These are phyloP conservation scores for Neocloeon triangulifer DNA, from an alignment of 1,140 invertebrate species.

Conservation along the genomic window DNA sequence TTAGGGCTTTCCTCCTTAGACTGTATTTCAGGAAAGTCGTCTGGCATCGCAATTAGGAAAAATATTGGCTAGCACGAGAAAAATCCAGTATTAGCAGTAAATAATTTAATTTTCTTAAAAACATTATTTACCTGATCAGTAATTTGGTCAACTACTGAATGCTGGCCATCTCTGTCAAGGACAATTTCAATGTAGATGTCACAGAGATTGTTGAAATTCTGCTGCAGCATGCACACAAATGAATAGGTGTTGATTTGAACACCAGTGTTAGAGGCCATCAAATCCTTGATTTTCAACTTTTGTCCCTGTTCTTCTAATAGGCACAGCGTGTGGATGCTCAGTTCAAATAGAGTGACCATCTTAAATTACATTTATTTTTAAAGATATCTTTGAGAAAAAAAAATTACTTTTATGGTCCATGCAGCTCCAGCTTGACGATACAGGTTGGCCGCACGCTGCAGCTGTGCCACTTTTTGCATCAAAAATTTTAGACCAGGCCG, in stretches of 20 bases:
- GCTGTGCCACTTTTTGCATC: constrained; percentile 74
- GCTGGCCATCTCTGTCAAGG: constrained; percentile 27
- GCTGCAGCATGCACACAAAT: constrained; percentile 16
- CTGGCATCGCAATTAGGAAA: constrained; percentile 33
- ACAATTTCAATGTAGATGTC: constrained; percentile 35
- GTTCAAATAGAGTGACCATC: no score
- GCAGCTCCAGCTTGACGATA: constrained; percentile 82
- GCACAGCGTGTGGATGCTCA: no score
- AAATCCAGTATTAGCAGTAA: no score
- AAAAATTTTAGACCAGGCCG: constrained; percentile 80
- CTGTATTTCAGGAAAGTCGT: constrained; percentile 29
- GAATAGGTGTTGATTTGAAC: no score
- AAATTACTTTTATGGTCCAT: constrained; percentile 74
- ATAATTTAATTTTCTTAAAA: no score
- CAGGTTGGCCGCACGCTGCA: constrained; percentile 70
- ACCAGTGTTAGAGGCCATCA: no score
- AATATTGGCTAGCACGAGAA: no score
- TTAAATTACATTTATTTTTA: no score
- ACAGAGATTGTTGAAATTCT: constrained; percentile 32
- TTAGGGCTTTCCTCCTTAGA: constrained; percentile 12
- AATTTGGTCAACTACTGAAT: constrained; percentile 28
- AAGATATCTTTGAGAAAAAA: no score
- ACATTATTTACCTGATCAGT: no score
- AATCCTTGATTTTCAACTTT: no score
- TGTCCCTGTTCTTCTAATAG: no score